Conservation (phyloP, 2,888 invertebrate genomes). For the Ochropleura plecta region DNA sequence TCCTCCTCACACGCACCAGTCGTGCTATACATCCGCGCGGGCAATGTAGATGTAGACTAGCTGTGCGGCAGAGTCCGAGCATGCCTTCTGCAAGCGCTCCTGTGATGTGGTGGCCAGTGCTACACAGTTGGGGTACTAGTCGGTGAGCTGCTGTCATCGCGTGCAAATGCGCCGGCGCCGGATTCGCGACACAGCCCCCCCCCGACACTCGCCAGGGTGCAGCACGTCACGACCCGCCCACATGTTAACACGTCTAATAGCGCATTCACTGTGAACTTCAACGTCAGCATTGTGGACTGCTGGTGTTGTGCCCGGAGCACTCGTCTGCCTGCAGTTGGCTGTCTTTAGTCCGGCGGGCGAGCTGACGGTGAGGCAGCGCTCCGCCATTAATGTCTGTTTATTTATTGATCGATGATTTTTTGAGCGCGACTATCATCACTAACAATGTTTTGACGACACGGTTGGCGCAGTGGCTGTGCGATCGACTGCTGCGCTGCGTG, state of each 20-base stretch:
- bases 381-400: conserved; percentile 51
- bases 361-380: background rate
- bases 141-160: background rate
- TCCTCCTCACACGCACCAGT: background rate
- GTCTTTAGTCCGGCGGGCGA: background rate
- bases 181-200: conserved; percentile 1
- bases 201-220: background rate
- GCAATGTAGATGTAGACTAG: background rate
- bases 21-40: too few species aligned
- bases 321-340: background rate
- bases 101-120: background rate
- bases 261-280: background rate
- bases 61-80: background rate
- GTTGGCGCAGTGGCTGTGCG: too few species aligned
- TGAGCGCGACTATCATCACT: conserved; percentile 19
- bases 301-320: too few species aligned
- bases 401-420: conserved; percentile 72
- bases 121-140: background rate
- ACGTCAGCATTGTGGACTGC: too few species aligned
- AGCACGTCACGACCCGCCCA: background rate
- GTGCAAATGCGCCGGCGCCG: conserved; percentile 5
- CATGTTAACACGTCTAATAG: background rate
- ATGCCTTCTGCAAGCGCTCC: conserved; percentile 10
- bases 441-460: conserved; percentile 11
- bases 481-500: too few species aligned